These are phyloP conservation scores for Syrista parreyssii DNA, from an alignment of 2,888 invertebrate species.

Conservation along the genomic window DNA sequence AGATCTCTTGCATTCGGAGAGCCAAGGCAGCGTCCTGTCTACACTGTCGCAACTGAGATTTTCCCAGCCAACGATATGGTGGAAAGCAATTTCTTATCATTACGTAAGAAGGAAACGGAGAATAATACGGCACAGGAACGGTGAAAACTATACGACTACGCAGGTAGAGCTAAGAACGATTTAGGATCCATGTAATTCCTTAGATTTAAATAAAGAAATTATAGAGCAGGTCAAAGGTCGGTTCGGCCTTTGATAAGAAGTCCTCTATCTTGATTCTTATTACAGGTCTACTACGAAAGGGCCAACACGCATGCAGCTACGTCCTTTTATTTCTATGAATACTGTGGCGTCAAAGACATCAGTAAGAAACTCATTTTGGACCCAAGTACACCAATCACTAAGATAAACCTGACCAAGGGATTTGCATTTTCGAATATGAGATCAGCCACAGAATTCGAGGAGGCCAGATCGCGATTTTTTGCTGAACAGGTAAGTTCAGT, in stretches of 20 bases:
- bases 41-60: constrained; percentile 75
- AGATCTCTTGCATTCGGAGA: constrained; percentile 74
- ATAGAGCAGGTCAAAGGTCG: not conserved
- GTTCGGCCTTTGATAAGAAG: not conserved
- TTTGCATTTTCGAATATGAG: constrained; percentile 85
- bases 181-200: not conserved
- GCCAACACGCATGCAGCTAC: constrained; percentile 84
- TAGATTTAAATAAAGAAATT: not conserved
- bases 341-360: constrained; percentile 81
- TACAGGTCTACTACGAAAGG: constrained; percentile 83
- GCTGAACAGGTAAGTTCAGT: constrained; percentile 71
- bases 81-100: constrained; percentile 89
- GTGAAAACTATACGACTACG: constrained; percentile 84
- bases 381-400: constrained; percentile 78
- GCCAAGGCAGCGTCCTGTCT: constrained; percentile 75
- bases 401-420: constrained; percentile 81
- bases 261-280: constrained; percentile 13
- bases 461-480: constrained; percentile 82
- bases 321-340: constrained; percentile 81
- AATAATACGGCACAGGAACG: constrained; percentile 82
- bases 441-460: constrained; percentile 84
- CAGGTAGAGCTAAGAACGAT: constrained; percentile 69
- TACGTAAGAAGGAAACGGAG: constrained; percentile 82
- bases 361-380: constrained; percentile 77
- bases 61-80: constrained; percentile 84